phyloP scores from a whole-genome alignment of 2,888 invertebrate genomes.

The Rotaria macrura region DNA sequence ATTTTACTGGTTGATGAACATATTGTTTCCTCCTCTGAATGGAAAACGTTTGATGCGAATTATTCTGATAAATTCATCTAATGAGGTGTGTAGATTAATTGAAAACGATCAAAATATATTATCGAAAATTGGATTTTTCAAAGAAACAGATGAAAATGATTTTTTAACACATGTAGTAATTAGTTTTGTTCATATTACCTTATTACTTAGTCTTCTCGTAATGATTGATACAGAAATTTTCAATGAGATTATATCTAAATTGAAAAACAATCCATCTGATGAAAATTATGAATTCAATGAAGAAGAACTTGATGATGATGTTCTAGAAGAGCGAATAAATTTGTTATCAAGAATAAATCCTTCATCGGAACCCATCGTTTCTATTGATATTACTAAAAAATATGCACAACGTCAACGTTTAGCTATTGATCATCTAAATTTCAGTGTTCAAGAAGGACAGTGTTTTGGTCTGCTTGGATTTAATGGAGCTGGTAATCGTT shows the following conservation, averaged over 20 bases:
- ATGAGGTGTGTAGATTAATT: background rate
- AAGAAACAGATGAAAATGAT: background rate
- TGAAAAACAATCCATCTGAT: background rate
- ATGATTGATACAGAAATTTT: background rate
- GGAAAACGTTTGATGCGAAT: background rate
- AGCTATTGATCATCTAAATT: background rate
- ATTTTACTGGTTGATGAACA: background rate
- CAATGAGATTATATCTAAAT: background rate
- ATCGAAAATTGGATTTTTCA: background rate
- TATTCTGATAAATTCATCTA: background rate
- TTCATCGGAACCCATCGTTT: background rate
- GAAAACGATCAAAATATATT: background rate
- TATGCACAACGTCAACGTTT: background rate
- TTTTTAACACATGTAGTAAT: background rate
- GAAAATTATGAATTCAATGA: background rate
- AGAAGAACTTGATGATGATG: background rate
- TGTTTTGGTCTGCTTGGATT: background rate
- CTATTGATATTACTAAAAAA: background rate
- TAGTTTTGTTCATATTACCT: background rate
- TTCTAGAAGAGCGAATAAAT: background rate
- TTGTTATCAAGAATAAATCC: background rate
- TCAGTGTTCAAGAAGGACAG: background rate
- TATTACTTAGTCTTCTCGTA: background rate
- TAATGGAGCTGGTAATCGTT: slow-evolving; percentile 8
- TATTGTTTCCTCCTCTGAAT: background rate